These are phyloP conservation scores for Machimus rusticus DNA, from an alignment of 2,888 invertebrate species.

Conservation along the genomic window DNA sequence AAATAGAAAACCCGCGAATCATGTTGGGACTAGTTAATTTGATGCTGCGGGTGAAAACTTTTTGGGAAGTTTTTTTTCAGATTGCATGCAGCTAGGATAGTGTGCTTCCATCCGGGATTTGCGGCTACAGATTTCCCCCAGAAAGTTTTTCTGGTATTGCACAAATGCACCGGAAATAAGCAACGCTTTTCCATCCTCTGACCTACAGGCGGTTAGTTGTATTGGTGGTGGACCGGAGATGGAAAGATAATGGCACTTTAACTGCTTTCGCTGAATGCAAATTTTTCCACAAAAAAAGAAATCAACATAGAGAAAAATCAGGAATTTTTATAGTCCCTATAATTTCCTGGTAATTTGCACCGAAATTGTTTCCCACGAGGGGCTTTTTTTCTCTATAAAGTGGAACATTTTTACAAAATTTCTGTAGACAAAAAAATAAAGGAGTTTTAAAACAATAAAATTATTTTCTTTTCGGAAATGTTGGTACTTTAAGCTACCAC, in stretches of 20 bases:
- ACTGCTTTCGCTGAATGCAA: neutral
- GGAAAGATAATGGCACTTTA: neutral
- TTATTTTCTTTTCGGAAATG: too few relatives aligned
- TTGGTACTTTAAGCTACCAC: too few relatives aligned
- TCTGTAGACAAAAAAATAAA: too few relatives aligned
- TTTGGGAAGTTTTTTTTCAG: neutral
- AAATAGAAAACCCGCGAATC: neutral
- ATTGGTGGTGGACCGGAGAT: neutral
- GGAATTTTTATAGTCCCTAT: neutral
- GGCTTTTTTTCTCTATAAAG: neutral
- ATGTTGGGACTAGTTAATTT: constrained; percentile 2
- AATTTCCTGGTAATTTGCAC: neutral
- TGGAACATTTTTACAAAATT: too few relatives aligned
- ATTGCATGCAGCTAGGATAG: neutral
- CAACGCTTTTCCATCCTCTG: neutral
- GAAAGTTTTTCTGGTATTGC: neutral
- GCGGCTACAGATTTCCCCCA: neutral
- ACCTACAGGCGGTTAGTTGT: neutral
- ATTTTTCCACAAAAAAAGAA: neutral
- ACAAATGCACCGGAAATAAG: neutral
- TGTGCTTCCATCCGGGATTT: neutral
- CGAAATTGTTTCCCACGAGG: neutral
- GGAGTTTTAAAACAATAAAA: too few relatives aligned
- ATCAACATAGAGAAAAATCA: neutral
- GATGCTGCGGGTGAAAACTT: neutral